These are phyloP conservation scores for Drosophila suzukii DNA, from an alignment of 1,140 invertebrate genomes.

Conservation along the genomic window DNA sequence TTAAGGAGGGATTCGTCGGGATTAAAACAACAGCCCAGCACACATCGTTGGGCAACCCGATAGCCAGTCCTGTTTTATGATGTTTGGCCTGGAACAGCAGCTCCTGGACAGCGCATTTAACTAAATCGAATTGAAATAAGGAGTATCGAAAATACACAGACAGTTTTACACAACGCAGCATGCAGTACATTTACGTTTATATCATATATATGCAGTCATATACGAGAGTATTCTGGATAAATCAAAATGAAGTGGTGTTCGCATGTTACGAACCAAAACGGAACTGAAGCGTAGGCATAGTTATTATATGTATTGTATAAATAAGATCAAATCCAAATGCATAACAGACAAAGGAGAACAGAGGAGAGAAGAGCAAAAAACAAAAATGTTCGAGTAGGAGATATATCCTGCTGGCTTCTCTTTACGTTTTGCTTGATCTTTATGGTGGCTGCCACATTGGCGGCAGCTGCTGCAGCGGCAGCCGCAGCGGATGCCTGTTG, in stretches of 20 bases:
- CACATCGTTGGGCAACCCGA: conserved; percentile 41
- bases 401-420: conserved; percentile 39
- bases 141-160: conserved; percentile 43
- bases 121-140: conserved; percentile 51
- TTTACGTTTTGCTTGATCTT: conserved; percentile 85
- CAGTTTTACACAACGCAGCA: conserved; percentile 47
- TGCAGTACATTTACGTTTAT: conserved; percentile 41
- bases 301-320: conserved; percentile 30
- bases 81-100: conserved; percentile 25
- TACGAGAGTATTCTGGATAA: conserved; percentile 26
- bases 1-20: too few relatives aligned
- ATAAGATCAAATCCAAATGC: conserved; percentile 57
- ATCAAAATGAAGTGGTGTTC: conserved; percentile 45
- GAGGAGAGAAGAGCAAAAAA: conserved; percentile 52
- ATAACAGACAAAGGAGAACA: conserved; percentile 53
- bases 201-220: conserved; percentile 16
- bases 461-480: conserved; percentile 68
- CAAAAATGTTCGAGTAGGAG: conserved; percentile 26
- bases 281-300: conserved; percentile 63
- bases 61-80: conserved; percentile 1
- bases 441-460: conserved; percentile 78
- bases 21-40: conserved; percentile 47
- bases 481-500: conserved; percentile 70
- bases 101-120: conserved; percentile 33
- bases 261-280: conserved; percentile 51